Conservation (phyloP, 2,113 vertebrate species). For the Aptenodytes forsteri region DNA sequence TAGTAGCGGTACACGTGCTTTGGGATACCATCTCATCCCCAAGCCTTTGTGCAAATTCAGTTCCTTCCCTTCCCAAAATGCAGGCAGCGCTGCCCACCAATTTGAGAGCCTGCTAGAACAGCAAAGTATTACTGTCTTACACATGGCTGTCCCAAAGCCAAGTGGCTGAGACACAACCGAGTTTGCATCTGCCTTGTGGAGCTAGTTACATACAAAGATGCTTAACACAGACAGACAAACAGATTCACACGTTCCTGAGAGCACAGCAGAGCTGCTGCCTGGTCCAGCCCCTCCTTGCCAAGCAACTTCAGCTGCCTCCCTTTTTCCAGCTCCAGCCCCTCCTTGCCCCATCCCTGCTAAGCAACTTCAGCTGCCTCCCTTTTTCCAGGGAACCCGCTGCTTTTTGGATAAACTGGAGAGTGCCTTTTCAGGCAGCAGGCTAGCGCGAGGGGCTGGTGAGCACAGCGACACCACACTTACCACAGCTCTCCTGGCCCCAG, state of each 20-base stretch:
- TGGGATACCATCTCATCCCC: background rate
- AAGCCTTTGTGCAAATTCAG: background rate
- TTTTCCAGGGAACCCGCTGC: background rate
- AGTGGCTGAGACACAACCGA: fast-evolving
- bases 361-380: background rate
- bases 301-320: background rate
- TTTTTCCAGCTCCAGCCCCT: background rate
- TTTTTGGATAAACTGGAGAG: background rate
- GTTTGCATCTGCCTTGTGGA: background rate
- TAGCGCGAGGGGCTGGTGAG: background rate
- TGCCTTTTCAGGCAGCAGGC: background rate
- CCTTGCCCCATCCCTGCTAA: no score
- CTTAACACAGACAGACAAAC: background rate
- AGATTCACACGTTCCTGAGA: background rate
- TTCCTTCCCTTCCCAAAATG: background rate
- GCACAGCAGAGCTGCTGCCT: background rate
- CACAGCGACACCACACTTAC: background rate
- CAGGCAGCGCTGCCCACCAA: background rate
- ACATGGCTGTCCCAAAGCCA: background rate
- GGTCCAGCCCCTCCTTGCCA: background rate
- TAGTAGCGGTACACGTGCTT: background rate
- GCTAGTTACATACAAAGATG: background rate
- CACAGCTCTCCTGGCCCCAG: fast-evolving
- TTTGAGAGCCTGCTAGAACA: background rate
- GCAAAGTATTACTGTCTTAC: background rate